phyloP scores from a whole-genome alignment of 2,888 invertebrate species.

The Diaprepes abbreviatus region DNA sequence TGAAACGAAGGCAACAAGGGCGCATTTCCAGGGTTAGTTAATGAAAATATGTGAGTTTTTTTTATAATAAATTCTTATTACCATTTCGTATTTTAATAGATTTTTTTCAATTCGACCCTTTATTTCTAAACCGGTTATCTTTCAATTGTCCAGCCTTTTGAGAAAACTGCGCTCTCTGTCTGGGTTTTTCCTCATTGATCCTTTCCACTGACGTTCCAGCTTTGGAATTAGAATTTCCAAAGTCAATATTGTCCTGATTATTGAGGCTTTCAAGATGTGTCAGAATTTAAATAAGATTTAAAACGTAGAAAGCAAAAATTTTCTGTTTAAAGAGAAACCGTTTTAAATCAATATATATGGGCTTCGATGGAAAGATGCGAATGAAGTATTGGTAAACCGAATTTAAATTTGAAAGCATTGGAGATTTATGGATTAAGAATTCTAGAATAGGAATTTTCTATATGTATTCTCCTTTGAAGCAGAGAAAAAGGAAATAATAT shows the following conservation, averaged over 20 bases:
- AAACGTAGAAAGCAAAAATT: conserved; percentile 4
- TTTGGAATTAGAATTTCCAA: conserved; percentile 19
- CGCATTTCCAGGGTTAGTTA: no score
- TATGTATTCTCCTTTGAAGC: no score
- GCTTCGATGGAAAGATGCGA: neutral
- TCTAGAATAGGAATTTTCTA: no score
- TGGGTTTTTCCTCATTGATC: neutral
- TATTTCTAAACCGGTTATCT: no score
- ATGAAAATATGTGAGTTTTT: no score
- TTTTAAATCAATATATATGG: neutral
- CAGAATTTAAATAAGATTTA: conserved; percentile 16
- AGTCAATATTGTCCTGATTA: conserved; percentile 31
- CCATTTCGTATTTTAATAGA: no score
- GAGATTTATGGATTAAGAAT: neutral
- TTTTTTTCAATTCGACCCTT: no score
- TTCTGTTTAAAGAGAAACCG: neutral
- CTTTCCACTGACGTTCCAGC: neutral
- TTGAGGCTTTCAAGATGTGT: conserved; percentile 27
- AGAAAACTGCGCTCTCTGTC: no score
- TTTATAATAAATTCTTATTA: no score
- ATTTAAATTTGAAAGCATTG: neutral
- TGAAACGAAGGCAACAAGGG: no score
- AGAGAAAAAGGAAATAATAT: no score
- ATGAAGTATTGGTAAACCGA: neutral
- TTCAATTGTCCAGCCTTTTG: no score